phyloP scores from a whole-genome alignment of 2,888 invertebrate genomes.

The Camponotus fellah region DNA sequence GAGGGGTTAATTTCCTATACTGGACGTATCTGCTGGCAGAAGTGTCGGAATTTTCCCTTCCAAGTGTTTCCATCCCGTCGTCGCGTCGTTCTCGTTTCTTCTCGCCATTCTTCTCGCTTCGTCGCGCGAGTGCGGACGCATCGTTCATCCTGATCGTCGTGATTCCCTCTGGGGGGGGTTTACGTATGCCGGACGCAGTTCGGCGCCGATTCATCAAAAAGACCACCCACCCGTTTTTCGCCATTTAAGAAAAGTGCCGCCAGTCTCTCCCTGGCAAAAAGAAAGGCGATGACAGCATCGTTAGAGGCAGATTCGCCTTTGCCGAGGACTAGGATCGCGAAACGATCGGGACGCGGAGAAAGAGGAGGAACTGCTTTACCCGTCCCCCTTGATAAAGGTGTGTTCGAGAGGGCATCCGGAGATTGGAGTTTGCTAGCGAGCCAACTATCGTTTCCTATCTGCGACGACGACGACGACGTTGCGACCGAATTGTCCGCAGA shows the following conservation, averaged over 20 bases:
- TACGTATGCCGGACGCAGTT: constrained; percentile 78
- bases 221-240: constrained; percentile 62
- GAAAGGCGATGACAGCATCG: constrained; percentile 47
- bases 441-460: constrained; percentile 76
- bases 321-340: constrained; percentile 14
- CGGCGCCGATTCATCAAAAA: constrained; percentile 78
- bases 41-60: constrained; percentile 32
- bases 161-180: constrained; percentile 61
- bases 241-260: constrained; percentile 65
- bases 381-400: constrained; percentile 51
- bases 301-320: constrained; percentile 69
- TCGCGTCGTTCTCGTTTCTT: constrained; percentile 29
- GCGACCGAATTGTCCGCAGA: constrained; percentile 52
- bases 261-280: constrained; percentile 37
- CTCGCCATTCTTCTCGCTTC: constrained; percentile 63
- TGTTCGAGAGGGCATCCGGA: constrained; percentile 67
- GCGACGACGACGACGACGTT: constrained; percentile 23
- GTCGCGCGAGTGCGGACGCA: constrained; percentile 49
- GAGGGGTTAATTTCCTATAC: constrained; percentile 51
- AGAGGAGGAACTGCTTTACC: background rate
- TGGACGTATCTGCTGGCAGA: constrained; percentile 23
- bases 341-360: constrained; percentile 39
- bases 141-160: constrained; percentile 64
- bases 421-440: constrained; percentile 80
- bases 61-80: constrained; percentile 68